Evolutionary conservation across 2,888 invertebrate species (phyloP).

Genomic region (Neocrepidodera transversa): DNA sequence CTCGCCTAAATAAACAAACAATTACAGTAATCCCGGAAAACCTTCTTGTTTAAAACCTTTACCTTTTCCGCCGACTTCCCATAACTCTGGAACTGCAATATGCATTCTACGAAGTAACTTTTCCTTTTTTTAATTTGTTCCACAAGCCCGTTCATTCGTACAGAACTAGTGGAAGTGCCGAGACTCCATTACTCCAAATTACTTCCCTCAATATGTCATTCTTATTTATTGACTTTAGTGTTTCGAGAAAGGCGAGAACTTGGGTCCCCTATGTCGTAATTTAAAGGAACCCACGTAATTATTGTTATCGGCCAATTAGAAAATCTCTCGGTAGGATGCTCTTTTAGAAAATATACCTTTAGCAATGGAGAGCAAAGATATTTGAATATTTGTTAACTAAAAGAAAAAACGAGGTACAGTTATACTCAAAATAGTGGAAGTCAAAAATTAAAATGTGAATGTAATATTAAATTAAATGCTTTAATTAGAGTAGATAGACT

Average conservation of each 20-base stretch:
- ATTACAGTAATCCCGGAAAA: neutral
- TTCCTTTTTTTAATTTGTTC: slow-evolving; percentile 31
- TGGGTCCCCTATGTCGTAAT: slow-evolving; percentile 32
- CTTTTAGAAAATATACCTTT: slow-evolving; percentile 9
- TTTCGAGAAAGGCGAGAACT: slow-evolving; percentile 26
- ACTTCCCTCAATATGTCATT: slow-evolving; percentile 37
- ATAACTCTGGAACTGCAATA: slow-evolving; percentile 8
- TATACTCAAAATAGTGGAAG: too few species aligned
- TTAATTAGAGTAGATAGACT: too few species aligned
- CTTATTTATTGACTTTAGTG: slow-evolving; percentile 37
- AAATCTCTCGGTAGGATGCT: slow-evolving; percentile 22
- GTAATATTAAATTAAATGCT: too few species aligned
- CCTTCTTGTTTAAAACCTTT: neutral
- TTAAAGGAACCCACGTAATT: slow-evolving; percentile 32
- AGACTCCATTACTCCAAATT: slow-evolving; percentile 36
- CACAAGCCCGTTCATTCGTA: slow-evolving; percentile 25
- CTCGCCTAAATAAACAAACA: neutral
- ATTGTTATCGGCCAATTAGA: slow-evolving; percentile 35
- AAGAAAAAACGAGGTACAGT: too few species aligned
- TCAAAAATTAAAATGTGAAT: too few species aligned
- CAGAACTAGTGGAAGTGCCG: slow-evolving; percentile 31
- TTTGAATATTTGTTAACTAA: too few species aligned
- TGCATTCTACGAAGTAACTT: slow-evolving; percentile 18
- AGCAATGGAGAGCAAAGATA: too few species aligned
- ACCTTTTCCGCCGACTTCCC: neutral